phyloP scores from a whole-genome alignment of 2,797 vertebrate genomes.

The Spinus pinus region DNA sequence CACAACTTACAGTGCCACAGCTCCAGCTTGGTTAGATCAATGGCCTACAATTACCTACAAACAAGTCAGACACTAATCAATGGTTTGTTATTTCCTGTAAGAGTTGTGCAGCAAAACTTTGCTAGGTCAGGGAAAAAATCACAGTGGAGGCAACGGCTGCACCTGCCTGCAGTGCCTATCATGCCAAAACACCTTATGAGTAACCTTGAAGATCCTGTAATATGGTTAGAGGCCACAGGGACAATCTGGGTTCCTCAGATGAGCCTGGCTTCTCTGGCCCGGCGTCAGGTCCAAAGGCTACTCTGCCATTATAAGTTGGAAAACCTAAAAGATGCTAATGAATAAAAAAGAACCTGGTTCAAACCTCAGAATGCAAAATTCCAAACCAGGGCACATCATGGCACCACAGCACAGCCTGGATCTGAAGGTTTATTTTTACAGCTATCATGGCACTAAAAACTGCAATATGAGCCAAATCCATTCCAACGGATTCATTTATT shows the following conservation, averaged over 20 bases:
- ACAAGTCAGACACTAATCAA: constrained; percentile 78
- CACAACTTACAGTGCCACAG: constrained; percentile 39
- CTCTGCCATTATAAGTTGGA: neutral
- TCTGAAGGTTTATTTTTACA: constrained; percentile 30
- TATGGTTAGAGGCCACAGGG: constrained; percentile 20
- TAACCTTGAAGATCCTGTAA: constrained; percentile 46
- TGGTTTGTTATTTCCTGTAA: constrained; percentile 74
- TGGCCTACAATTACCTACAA: constrained; percentile 80
- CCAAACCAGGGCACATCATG: neutral
- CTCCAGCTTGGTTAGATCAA: constrained; percentile 72
- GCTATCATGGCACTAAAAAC: constrained; percentile 23
- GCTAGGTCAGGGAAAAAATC: constrained; percentile 62
- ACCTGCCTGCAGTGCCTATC: constrained; percentile 50
- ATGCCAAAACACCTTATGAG: constrained; percentile 50
- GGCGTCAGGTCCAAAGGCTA: neutral
- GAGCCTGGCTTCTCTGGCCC: constrained; percentile 35
- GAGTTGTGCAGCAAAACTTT: constrained; percentile 70
- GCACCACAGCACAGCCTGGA: constrained; percentile 15
- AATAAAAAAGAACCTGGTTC: neutral
- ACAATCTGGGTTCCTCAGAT: constrained; percentile 31
- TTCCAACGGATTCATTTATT: constrained; percentile 48
- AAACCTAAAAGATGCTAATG: neutral
- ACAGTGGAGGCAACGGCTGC: constrained; percentile 56
- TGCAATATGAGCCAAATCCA: constrained; percentile 43
- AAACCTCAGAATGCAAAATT: neutral